A percentile compares a stretch with the other conserved stretches of the same genome.
phyloP scores from a whole-genome alignment of 2,113 vertebrate species.

The Syngnathus scovelli region DNA sequence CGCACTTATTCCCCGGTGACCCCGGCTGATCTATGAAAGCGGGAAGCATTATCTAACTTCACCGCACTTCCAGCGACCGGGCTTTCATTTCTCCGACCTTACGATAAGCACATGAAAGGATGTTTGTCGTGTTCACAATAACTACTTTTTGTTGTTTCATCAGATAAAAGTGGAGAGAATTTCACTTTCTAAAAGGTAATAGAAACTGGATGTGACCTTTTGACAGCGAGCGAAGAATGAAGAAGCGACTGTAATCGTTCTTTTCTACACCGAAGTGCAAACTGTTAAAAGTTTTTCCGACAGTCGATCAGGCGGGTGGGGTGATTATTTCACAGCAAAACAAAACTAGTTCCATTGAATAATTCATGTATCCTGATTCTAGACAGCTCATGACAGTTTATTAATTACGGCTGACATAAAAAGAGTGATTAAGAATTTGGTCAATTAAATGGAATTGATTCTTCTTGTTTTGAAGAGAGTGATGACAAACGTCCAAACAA shows the following conservation, averaged over 20 bases:
- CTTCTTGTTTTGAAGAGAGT: background rate
- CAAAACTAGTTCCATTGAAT: background rate
- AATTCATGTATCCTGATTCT: background rate
- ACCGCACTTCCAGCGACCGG: slow-evolving; percentile 25
- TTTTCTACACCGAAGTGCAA: background rate
- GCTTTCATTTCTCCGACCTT: slow-evolving; percentile 18
- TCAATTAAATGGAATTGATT: background rate
- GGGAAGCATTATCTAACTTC: slow-evolving; percentile 42
- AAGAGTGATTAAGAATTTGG: background rate
- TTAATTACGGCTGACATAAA: background rate
- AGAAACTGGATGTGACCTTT: background rate
- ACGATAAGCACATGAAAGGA: slow-evolving; percentile 15
- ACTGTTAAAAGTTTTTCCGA: background rate
- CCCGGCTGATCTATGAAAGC: slow-evolving; percentile 42
- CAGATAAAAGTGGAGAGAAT: slow-evolving; percentile 12
- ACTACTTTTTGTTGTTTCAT: slow-evolving; percentile 9
- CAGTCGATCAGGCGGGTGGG: background rate
- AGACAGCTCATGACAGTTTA: background rate
- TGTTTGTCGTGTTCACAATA: slow-evolving; percentile 9
- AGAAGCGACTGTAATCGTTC: background rate
- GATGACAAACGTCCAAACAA: background rate
- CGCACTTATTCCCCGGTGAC: slow-evolving; percentile 43
- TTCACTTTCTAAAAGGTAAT: background rate
- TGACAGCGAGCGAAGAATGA: background rate
- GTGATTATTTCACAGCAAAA: slow-evolving; percentile 6